Evolutionary conservation across 2,113 vertebrate species (phyloP).

Genomic region (Pogonocichla stellata): DNA sequence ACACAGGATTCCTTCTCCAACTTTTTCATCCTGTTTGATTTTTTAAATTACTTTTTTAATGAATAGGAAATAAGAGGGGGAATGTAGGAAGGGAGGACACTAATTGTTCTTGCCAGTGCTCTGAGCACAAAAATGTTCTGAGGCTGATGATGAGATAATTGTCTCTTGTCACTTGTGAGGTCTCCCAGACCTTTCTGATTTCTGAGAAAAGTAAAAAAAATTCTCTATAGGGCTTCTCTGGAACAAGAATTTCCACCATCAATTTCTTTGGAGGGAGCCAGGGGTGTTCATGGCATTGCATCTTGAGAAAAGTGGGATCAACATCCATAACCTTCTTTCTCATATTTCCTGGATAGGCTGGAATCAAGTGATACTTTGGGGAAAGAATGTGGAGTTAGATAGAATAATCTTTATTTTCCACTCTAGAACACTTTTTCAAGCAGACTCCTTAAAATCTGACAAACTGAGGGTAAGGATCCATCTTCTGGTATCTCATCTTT

Average conservation of each 20-base stretch:
- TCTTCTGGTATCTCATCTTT: neutral
- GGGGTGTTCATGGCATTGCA: neutral
- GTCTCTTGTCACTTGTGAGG: neutral
- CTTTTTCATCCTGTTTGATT: neutral
- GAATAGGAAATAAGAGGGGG: neutral
- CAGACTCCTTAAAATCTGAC: neutral
- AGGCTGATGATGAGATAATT: neutral
- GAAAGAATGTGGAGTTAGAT: neutral
- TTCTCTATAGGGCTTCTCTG: neutral
- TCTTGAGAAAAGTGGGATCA: neutral
- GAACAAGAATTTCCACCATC: neutral
- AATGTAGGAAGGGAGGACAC: neutral
- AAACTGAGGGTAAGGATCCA: neutral
- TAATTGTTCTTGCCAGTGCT: neutral
- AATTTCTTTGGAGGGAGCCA: neutral
- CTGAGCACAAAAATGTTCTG: neutral
- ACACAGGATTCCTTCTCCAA: slow-evolving; percentile 20
- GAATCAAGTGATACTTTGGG: neutral
- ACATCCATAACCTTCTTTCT: neutral
- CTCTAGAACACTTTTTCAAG: neutral
- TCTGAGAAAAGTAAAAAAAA: neutral
- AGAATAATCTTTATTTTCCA: neutral
- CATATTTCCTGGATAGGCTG: neutral
- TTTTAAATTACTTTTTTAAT: neutral
- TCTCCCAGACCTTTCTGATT: neutral